Evolutionary conservation across 2,113 vertebrate species (phyloP), one percentile per base, ranked within the genome.

Genomic region (Oplegnathus fasciatus): DNA sequence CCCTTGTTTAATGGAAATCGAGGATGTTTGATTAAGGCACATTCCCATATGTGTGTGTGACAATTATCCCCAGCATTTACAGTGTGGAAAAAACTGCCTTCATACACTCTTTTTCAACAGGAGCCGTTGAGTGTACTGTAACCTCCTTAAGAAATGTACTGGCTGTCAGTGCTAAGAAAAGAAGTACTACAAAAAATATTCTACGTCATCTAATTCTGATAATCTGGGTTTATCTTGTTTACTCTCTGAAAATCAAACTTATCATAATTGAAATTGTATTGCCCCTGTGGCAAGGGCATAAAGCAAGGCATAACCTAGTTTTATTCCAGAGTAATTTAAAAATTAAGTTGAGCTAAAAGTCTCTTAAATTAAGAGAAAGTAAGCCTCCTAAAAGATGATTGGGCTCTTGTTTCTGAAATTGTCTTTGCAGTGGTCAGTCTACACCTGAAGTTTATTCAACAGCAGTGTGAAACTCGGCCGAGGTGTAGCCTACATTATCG

Each of bases 401-500:
- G 7, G 4, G 42, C 9, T 80, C 3, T 30, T 87, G 58, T 48
- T 79, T 66, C 15, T 72, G 32, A 52, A 30, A 72, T 58, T 42
- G 11, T 57, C 46, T 86, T 75, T 66, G 60, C 44, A 54, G n/a
- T 68, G 72, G 76, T 37, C 65, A 78, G 69, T 68, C 60, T 4
- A 50, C 84, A 76, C 78, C 76, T 88, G 10, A 76, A 80, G 69
- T 89, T 87, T 80, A 86, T 76, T 90, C 78, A 52, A 69, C 82
- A 86, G 69, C 57, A 22, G 28, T 60, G 69, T 55, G 75, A 60
- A 77, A 84, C 71, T 74, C 82, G 62, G 77, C 82, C 64, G 55
- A 85, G 40, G 76, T 79, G 86, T 54, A 80, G 58, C 32, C 67
- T 74, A 73, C 78, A 81, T 83, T 91, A 93, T 93, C 87, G 91